phyloP scores from a whole-genome alignment of 2,888 invertebrate genomes.

The Euphydryas editha region DNA sequence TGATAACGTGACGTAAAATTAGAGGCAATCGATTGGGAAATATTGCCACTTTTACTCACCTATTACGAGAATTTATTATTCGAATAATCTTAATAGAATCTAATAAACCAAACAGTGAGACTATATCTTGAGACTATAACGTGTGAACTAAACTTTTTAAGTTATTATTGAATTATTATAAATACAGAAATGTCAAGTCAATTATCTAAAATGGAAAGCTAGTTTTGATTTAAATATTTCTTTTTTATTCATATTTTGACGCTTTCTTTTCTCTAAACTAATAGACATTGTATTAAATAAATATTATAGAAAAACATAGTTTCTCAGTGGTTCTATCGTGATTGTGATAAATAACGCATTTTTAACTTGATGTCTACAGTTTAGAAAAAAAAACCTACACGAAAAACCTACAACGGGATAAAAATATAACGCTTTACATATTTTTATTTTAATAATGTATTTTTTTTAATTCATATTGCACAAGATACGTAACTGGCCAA shows the following conservation, averaged over 20 bases:
- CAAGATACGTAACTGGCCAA: too few relatives aligned
- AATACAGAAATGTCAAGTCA: neutral
- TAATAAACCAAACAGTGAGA: neutral
- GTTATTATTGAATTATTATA: neutral
- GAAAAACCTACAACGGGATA: too few relatives aligned
- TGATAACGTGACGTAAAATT: slow-evolving; percentile 76
- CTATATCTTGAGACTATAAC: too few relatives aligned
- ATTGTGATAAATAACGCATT: neutral
- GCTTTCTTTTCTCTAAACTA: slow-evolving; percentile 9
- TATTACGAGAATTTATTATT: slow-evolving; percentile 18
- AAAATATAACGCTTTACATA: too few relatives aligned
- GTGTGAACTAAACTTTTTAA: neutral
- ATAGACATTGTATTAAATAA: neutral
- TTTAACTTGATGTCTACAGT: neutral
- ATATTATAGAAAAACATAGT: neutral
- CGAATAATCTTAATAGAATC: slow-evolving; percentile 16
- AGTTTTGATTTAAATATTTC: neutral
- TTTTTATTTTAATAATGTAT: too few relatives aligned
- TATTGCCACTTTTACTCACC: slow-evolving; percentile 38
- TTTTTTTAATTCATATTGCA: too few relatives aligned
- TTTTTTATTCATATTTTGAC: slow-evolving; percentile 8
- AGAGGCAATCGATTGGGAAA: slow-evolving; percentile 51
- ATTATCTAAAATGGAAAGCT: slow-evolving; percentile 2
- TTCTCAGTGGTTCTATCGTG: neutral
- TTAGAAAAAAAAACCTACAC: too few relatives aligned